phyloP scores from a whole-genome alignment of 2,113 vertebrate species.

The Suricata suricatta region DNA sequence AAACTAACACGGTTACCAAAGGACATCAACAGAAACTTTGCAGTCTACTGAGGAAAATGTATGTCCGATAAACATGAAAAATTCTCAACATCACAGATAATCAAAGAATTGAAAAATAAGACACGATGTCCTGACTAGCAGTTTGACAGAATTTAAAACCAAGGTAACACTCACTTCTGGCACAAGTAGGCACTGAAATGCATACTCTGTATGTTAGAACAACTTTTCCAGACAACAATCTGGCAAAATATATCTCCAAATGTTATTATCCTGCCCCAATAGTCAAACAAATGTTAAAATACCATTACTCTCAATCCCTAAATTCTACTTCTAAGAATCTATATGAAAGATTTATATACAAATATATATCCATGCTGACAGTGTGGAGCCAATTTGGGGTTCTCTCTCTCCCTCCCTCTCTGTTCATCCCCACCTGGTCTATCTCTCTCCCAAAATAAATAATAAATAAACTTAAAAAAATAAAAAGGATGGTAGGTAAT shows the following conservation, averaged over 20 bases:
- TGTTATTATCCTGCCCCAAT: not conserved
- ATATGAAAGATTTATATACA: not conserved
- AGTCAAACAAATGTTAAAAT: not conserved
- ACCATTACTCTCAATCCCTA: not conserved
- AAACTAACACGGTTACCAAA: not conserved
- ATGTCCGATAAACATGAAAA: not conserved
- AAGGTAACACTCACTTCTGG: not conserved
- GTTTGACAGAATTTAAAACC: not conserved
- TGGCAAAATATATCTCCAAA: not conserved
- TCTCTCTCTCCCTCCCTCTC: no score
- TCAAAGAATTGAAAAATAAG: constrained; percentile 25
- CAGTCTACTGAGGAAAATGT: not conserved
- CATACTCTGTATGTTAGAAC: not conserved
- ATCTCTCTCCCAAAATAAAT: no score
- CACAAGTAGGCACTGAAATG: not conserved
- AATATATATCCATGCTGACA: not conserved
- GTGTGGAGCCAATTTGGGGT: no score
- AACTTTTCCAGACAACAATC: not conserved
- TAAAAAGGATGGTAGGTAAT: not conserved
- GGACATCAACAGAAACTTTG: not conserved
- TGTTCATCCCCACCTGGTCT: no score
- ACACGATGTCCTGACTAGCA: not conserved
- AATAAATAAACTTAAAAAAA: no score
- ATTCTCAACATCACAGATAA: not conserved
- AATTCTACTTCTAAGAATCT: not conserved